Evolutionary conservation across 2,888 invertebrate genomes (phyloP), one percentile per base, ranked within the genome.

Genomic region (Trypoxylon attenuatum): DNA sequence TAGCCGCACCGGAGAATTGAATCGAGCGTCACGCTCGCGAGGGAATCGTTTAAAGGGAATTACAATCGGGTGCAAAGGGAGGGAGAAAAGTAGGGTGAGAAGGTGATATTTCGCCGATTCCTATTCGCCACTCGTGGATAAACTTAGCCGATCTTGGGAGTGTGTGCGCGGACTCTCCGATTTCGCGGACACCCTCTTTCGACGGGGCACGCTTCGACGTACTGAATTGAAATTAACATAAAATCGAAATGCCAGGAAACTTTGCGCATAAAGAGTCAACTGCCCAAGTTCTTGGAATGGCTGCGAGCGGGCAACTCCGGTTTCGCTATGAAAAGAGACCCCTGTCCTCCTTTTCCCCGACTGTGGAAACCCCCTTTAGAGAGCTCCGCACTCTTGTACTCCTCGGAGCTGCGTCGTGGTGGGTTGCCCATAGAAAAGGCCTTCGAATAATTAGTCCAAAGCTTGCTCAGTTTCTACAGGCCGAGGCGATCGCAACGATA

Each of bases 191-290:
- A 76, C n/a, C n/a, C 79, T 83, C 79, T 81, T 82, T 82, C 78
- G 73, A 72, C 72, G 27, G 1, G 29, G 29, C 29, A 61, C 56
- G 69, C 72, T 80, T 78, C 80, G 78, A 71, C 78, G 82, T 79
- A 79, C 79, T 81, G 84, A 85, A 84, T 84, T 83, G 84, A 84
- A 84, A 84, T 85, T 84, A 85, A 82, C 85, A 85, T 85, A 84
- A 85, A 84, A 85, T 84, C 84, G 83, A 84, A 84, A 84, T 80
- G 82, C 82, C 83, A 77, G 77, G 76, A 81, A 85, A 85, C 83
- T 85, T 85, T 69, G 80, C 76, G 83, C 82, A 83, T 84, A 84
- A 84, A 84, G 84, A 84, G 84, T 85, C 84, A 84, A 85, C 83
- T 85, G 84, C 81, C 79, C 81, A 84, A 85, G 82, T 85, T 85